Percentiles rank a stretch among this genome's conserved stretches.
Conservation (phyloP, 23 tunicate genomes). For the Oikopleura vanhoeffeni region DNA sequence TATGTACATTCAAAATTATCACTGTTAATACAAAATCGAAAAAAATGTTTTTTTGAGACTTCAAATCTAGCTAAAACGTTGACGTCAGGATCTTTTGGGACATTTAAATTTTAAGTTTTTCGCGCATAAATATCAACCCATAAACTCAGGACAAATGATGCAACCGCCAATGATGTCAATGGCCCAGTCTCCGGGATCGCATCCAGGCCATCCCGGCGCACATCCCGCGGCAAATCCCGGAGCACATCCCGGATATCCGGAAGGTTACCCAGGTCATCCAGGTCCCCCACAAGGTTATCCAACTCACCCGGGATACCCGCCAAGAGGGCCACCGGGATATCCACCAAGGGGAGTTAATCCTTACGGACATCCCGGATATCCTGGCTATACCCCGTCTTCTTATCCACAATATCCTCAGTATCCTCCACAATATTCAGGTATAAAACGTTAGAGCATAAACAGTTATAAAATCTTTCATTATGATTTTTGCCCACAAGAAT, state of each 20-base stretch:
- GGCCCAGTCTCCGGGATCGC: neutral
- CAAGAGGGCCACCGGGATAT: neutral
- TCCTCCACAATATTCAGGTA: conserved; percentile 9
- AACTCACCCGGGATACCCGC: neutral
- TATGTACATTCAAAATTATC: too few relatives aligned
- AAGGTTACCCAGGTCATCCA: neutral
- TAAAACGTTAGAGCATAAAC: too few relatives aligned
- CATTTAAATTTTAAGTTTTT: too few relatives aligned
- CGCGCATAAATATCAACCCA: too few relatives aligned
- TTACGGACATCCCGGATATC: neutral
- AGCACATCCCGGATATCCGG: neutral
- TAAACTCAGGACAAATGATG: too few relatives aligned
- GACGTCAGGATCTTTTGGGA: too few relatives aligned
- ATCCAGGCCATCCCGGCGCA: neutral
- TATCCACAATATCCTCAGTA: conserved; percentile 13
- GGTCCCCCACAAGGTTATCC: neutral
- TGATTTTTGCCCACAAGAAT: too few relatives aligned
- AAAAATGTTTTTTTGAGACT: too few relatives aligned
- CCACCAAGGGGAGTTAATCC: neutral
- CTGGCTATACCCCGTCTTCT: neutral
- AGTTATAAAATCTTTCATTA: too few relatives aligned
- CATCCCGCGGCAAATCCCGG: neutral
- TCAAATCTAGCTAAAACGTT: too few relatives aligned
- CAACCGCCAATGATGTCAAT: neutral
- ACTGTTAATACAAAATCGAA: too few relatives aligned